phyloP scores from a whole-genome alignment of 2,797 vertebrate species.

The Rousettus madagascariensis region DNA sequence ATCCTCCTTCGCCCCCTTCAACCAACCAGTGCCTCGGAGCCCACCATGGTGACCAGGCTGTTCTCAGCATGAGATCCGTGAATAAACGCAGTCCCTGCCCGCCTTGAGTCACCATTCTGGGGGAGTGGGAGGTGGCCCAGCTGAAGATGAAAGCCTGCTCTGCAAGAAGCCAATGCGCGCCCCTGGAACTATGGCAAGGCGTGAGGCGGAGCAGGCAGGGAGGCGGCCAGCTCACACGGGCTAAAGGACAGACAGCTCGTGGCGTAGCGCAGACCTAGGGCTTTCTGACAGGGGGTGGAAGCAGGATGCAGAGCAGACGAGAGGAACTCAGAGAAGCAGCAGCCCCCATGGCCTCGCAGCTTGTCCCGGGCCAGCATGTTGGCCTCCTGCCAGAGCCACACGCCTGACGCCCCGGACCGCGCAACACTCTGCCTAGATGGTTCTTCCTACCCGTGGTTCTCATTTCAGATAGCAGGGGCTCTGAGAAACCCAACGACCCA shows the following conservation, averaged over 20 bases:
- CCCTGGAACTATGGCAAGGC: not conserved
- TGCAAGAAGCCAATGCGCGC: not conserved
- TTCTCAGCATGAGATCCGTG: not conserved
- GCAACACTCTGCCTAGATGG: not conserved
- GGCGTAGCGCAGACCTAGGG: not conserved
- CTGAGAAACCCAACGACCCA: not conserved
- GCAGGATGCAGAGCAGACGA: not conserved
- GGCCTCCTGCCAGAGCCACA: not conserved
- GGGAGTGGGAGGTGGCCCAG: not conserved
- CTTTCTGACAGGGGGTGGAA: not conserved
- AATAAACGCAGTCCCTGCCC: not conserved
- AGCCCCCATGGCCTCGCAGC: rapidly evolving
- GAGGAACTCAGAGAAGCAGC: not conserved
- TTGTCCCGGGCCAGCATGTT: rapidly evolving
- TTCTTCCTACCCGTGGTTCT: not conserved
- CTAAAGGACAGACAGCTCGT: not conserved
- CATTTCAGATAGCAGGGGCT: not conserved
- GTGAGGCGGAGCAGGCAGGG: not conserved
- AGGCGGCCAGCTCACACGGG: not conserved
- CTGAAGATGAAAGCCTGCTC: not conserved
- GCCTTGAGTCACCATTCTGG: not conserved
- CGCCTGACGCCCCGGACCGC: rapidly evolving
- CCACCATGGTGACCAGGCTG: not conserved
- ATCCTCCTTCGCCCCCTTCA: not conserved
- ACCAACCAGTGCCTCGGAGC: not conserved